Evolutionary conservation across 2,888 invertebrate genomes (phyloP).

Genomic region (Synergus umbraculus): DNA sequence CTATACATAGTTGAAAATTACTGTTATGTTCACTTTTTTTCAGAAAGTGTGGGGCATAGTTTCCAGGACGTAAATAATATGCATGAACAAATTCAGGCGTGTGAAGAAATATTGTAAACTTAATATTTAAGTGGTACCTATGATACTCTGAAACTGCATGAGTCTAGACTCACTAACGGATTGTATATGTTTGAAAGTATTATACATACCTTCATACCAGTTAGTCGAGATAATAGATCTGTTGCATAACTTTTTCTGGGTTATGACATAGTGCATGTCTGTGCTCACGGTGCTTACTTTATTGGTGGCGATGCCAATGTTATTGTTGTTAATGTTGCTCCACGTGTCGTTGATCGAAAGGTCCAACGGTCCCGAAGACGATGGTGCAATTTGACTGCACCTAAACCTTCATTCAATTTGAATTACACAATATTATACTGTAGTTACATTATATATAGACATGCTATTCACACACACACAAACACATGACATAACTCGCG

Average conservation of each 20-base stretch:
- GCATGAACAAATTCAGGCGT: not conserved
- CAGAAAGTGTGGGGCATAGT: not conserved
- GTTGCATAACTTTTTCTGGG: slow-evolving; percentile 24
- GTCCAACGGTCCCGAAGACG: slow-evolving; percentile 31
- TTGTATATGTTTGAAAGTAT: not conserved
- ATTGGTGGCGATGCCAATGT: slow-evolving; percentile 36
- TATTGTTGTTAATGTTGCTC: slow-evolving; percentile 49
- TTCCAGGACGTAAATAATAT: not conserved
- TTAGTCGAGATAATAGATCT: not conserved
- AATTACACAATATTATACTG: slow-evolving; percentile 49
- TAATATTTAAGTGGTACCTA: not conserved
- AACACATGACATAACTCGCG: slow-evolving; percentile 25
- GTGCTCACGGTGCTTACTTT: slow-evolving; percentile 10
- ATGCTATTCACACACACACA: too few relatives aligned
- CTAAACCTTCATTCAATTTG: slow-evolving; percentile 53
- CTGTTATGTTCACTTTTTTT: not conserved
- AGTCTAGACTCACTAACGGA: not conserved
- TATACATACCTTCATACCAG: slow-evolving; percentile 16
- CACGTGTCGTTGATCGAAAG: slow-evolving; percentile 56
- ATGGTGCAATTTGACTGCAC: slow-evolving; percentile 54
- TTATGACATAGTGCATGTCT: slow-evolving; percentile 33
- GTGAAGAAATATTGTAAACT: slow-evolving; percentile 2
- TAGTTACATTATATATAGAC: too few relatives aligned
- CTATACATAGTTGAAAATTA: not conserved
- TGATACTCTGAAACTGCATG: not conserved